Conservation (phyloP, 2,888 invertebrate species). For the Magallana nippona region DNA sequence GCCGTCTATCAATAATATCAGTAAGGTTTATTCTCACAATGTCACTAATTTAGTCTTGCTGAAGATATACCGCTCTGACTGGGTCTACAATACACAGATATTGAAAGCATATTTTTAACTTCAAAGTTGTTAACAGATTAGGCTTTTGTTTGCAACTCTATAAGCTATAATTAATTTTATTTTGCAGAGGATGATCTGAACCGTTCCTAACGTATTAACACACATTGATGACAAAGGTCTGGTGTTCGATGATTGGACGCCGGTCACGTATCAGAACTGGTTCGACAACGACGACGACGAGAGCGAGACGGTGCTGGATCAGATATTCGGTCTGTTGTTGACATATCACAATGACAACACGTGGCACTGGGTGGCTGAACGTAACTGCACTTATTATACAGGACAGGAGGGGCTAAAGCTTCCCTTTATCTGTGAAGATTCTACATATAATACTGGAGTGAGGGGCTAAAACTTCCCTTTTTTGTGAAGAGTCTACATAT, state of each 20-base stretch:
- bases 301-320: neutral
- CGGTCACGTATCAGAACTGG: neutral
- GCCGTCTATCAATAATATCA: too few relatives aligned
- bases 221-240: neutral
- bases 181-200: neutral
- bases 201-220: neutral
- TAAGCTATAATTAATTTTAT: too few relatives aligned
- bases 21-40: too few relatives aligned
- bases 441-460: too few relatives aligned
- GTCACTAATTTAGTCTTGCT: too few relatives aligned
- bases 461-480: too few relatives aligned
- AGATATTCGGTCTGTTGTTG: neutral
- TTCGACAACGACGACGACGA: neutral
- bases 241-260: neutral
- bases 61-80: too few relatives aligned
- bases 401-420: neutral
- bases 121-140: too few relatives aligned
- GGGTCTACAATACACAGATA: too few relatives aligned
- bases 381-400: neutral
- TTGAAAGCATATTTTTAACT: too few relatives aligned
- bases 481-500: too few relatives aligned
- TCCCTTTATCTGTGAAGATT: neutral
- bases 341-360: neutral
- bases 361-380: neutral
- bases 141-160: too few relatives aligned